Percentiles rank a stretch among this genome's conserved stretches.
Conservation (phyloP, 2,797 vertebrate species). For the Strix occidentalis region DNA sequence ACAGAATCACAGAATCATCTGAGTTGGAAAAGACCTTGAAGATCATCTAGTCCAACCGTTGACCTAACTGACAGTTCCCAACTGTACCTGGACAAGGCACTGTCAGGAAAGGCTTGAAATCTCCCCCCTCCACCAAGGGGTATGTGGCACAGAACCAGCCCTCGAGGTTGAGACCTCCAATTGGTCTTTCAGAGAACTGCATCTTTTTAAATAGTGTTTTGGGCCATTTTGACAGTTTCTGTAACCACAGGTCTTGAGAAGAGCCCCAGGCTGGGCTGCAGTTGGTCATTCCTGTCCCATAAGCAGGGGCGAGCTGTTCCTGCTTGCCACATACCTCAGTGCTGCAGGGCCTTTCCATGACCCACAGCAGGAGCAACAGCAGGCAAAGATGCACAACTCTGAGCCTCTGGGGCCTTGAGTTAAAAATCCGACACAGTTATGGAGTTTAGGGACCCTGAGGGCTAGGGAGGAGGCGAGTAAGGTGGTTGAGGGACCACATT, state of each 20-base stretch:
- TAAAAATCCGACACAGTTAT: background rate
- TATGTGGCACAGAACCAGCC: accelerated
- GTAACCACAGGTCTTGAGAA: accelerated
- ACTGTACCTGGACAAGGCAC: accelerated
- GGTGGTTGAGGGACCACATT: accelerated
- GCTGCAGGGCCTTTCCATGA: background rate
- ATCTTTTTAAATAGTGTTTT: background rate
- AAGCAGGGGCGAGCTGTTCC: background rate
- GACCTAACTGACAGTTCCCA: no score
- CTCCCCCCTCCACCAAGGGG: background rate
- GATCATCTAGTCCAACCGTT: no score
- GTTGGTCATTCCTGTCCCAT: accelerated
- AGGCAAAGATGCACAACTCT: background rate
- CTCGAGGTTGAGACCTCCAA: background rate
- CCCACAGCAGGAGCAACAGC: background rate
- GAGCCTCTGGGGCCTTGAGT: background rate
- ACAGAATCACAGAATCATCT: no score
- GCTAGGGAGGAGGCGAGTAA: background rate
- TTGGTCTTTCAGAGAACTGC: background rate
- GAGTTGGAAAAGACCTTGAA: no score
- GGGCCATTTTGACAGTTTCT: background rate
- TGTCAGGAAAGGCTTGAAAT: background rate
- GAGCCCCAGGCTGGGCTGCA: background rate
- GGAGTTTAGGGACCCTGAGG: background rate
- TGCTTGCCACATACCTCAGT: accelerated